phyloP scores from a whole-genome alignment of 2,113 vertebrate genomes.

The Leucosticte australis region DNA sequence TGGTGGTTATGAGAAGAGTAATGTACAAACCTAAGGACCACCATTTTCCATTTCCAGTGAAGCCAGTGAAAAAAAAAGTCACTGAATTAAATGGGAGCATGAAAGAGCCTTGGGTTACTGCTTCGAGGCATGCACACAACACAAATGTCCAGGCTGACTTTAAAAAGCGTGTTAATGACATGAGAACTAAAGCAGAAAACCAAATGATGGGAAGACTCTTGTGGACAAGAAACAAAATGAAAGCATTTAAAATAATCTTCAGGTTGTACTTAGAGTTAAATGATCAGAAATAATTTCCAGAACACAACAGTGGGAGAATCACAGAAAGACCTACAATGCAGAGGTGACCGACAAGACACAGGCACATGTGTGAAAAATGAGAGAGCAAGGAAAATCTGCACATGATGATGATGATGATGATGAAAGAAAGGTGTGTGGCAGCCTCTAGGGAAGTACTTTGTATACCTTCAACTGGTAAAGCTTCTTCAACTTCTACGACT shows the following conservation, averaged over 20 bases:
- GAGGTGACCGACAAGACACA: background rate
- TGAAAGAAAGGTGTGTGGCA: background rate
- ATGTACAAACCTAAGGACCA: background rate
- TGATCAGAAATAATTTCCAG: background rate
- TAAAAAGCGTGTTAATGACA: background rate
- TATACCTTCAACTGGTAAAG: slow-evolving; percentile 70
- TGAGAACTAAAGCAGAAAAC: background rate
- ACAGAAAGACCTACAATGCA: background rate
- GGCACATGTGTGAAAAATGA: background rate
- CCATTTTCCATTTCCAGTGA: background rate
- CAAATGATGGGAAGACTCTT: background rate
- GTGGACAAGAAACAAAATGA: background rate
- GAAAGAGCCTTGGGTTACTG: background rate
- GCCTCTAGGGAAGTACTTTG: background rate
- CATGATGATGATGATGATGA: background rate
- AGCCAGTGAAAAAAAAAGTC: background rate
- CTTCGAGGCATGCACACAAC: background rate
- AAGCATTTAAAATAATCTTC: background rate
- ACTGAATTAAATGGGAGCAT: background rate
- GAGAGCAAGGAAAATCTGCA: background rate
- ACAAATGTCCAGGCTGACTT: background rate
- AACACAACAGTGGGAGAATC: background rate
- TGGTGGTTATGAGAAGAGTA: background rate
- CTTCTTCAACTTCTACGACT: slow-evolving; percentile 64
- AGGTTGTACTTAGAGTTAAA: background rate